phyloP scores from a whole-genome alignment of 2,797 vertebrate genomes.

The Acanthis flammea region DNA sequence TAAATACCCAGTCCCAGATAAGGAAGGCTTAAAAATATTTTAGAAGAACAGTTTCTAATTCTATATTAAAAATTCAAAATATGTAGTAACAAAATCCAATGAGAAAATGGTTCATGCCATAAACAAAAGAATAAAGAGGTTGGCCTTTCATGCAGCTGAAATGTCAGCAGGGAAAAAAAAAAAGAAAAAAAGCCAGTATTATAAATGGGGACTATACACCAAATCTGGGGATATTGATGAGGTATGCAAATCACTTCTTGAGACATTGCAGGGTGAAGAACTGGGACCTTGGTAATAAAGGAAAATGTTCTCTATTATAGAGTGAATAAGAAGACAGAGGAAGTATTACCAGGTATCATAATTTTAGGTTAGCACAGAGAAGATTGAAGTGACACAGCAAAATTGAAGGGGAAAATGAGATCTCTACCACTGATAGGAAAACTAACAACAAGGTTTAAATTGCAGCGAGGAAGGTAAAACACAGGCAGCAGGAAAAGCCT shows the following conservation, averaged over 20 bases:
- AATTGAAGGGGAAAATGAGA: background rate
- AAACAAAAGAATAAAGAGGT: background rate
- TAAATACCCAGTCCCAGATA: background rate
- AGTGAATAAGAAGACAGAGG: background rate
- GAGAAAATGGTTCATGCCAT: background rate
- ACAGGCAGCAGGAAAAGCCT: background rate
- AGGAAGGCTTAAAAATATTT: background rate
- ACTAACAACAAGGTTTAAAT: background rate
- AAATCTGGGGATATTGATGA: background rate
- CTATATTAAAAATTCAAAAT: background rate
- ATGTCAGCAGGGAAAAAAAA: background rate
- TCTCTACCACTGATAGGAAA: background rate
- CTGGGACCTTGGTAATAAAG: background rate
- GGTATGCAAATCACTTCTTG: background rate
- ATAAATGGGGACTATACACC: background rate
- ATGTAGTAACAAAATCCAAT: background rate
- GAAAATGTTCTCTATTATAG: background rate
- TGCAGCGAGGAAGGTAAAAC: background rate
- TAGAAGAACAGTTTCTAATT: background rate
- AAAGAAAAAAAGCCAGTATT: background rate
- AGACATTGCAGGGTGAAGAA: background rate
- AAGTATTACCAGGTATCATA: background rate
- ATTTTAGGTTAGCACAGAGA: background rate
- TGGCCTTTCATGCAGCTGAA: background rate
- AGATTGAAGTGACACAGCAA: background rate